Evolutionary conservation across 1,140 invertebrate genomes (phyloP), one percentile per base, ranked within the genome.

Genomic region (Diachasmimorpha longicaudata): DNA sequence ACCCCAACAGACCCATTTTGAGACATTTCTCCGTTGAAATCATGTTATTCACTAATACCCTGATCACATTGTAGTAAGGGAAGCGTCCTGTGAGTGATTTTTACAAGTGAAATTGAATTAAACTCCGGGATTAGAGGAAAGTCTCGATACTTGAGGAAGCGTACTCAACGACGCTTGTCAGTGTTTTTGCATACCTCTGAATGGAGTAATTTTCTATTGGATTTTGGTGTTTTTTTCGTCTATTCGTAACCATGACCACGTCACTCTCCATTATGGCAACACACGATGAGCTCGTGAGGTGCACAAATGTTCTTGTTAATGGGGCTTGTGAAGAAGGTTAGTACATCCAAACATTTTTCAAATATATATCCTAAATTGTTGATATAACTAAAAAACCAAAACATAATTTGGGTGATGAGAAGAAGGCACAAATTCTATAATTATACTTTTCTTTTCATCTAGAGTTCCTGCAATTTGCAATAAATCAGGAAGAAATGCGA

Each of bases 381-480:
- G 37, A 39, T 39, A 39, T 39, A 48, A n/a, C n/a, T n/a, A n/a
- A n/a, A n/a, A n/a, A n/a, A n/a, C n/a, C n/a, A n/a, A n/a, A n/a
- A n/a, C n/a, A n/a, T n/a, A n/a, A n/a, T n/a, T n/a, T n/a, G n/a
- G n/a, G n/a, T n/a, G n/a, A n/a, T n/a, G n/a, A n/a, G n/a, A n/a
- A n/a, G n/a, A n/a, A n/a, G n/a, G n/a, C n/a, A n/a, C n/a, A n/a
- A n/a, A n/a, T n/a, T n/a, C n/a, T n/a, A 46, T 46, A 46, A 46
- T 10, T 23, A 13, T 71, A n/a, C n/a, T n/a, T n/a, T n/a, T 23
- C 5, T 8, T 71, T 68, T 42, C 76, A 78, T 85, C 6, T 77
- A 95, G 94, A 94, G 88, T 95, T 95, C 81, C 81, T 93, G 5
- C 89, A 90, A 74, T 95, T 95, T 87, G 88, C 93, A 9, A 90